phyloP scores from a whole-genome alignment of 1,140 invertebrate genomes.

The Holcopasites calliopsidis region DNA sequence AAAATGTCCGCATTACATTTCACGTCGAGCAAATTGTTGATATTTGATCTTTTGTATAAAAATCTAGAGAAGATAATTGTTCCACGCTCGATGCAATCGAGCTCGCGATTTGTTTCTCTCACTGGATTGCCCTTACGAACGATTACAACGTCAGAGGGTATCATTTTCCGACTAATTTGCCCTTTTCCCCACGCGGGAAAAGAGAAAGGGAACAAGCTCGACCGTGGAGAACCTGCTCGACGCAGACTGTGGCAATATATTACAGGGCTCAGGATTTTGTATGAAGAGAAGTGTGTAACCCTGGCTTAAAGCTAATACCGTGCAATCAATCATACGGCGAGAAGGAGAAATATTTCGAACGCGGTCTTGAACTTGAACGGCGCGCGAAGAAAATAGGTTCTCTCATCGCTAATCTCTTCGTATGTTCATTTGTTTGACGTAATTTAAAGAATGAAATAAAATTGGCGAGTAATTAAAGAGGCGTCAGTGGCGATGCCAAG shows the following conservation, averaged over 20 bases:
- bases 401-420: too few species aligned
- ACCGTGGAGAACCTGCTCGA: slow-evolving; percentile 70
- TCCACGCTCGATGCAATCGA: slow-evolving; percentile 9
- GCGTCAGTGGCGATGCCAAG: too few species aligned
- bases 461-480: too few species aligned
- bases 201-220: slow-evolving; percentile 38
- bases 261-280: slow-evolving; percentile 76
- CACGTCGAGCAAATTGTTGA: too few species aligned
- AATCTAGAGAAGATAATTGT: neutral
- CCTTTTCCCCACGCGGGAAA: slow-evolving; percentile 25
- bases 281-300: slow-evolving; percentile 79
- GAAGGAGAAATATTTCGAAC: slow-evolving; percentile 45
- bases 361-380: slow-evolving; percentile 1
- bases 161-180: slow-evolving; percentile 66
- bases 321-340: slow-evolving; percentile 73
- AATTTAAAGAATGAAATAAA: too few species aligned
- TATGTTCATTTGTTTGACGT: too few species aligned
- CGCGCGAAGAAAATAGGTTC: neutral
- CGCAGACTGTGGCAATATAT: slow-evolving; percentile 76
- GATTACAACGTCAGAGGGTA: slow-evolving; percentile 49
- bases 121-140: slow-evolving; percentile 18
- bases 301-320: slow-evolving; percentile 75
- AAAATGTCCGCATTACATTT: too few species aligned
- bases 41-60: too few species aligned
- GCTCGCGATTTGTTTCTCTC: slow-evolving; percentile 40